Base-by-base conservation (phyloP, 2,888 invertebrate species). In the Amphipyra berbera region DNA sequence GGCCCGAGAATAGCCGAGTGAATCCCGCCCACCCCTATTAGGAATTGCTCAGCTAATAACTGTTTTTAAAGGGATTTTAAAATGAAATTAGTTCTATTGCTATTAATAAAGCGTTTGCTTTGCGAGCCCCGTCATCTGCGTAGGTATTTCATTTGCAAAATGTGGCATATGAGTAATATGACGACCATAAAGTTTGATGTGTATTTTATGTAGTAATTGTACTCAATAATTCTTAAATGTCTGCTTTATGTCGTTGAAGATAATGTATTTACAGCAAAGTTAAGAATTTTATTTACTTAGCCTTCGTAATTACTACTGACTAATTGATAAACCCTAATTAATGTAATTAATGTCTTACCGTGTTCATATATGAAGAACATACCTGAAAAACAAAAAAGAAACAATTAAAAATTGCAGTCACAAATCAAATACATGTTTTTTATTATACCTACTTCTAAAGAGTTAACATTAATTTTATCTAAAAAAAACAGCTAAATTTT, bases 21-120 rank as follows among this genome's bases (percentile, higher is more conserved):
- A 72, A 78, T 75, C 71, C 79, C 84, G 86, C 87, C 88, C 85
- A 85, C 79, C 84, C 87, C 86, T 87, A 85, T 89, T 88, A 87
- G 84, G 86, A 67, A 81, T 82, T 61, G 76, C 72, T 75, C 69
- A 73, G 81, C 68, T 85, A 86, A 85, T 86, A 86, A 85, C 83
- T 83, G 81, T 82, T 81, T 79, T 84, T 73, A 75, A 76, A 74
- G 72, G 65, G 61, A 79, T 78, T 82, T 79, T 79, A 77, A 78
- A 79, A 64, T 68, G 71, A 76, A 79, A 83, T 81, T 81, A 69
- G 74, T 79, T 64, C 61, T 67, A 64, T 64, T 66, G 54, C 65
- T 61, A 52, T 53, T 64, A 77, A 59, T 64, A 61, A 46, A 49
- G 13, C 14, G 33, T 8, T 46, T 38, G 6, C 54, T 56, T 45